These are phyloP conservation scores for Helicoverpa zea DNA, from an alignment of 1,140 invertebrate species.

Conservation along the genomic window DNA sequence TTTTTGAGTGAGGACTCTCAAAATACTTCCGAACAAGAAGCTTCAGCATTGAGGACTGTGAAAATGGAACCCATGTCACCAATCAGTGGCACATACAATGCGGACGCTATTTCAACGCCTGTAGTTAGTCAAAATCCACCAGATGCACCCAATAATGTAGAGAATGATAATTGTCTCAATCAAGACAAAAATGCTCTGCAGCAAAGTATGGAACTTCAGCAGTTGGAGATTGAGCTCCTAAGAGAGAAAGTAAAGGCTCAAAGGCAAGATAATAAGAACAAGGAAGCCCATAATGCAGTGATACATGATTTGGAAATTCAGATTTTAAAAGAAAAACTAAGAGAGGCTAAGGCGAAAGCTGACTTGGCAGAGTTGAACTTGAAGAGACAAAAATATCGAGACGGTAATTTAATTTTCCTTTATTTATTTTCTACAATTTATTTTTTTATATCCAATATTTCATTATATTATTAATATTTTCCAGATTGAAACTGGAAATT, in stretches of 20 bases:
- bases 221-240: conserved; percentile 3
- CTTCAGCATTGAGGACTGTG: background rate
- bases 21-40: background rate
- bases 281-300: background rate
- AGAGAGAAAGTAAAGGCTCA: background rate
- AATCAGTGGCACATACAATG: background rate
- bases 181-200: background rate
- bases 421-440: background rate
- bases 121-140: background rate
- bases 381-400: background rate
- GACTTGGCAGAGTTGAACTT: conserved; percentile 4
- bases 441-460: no score
- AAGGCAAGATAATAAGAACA: background rate
- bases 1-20: background rate
- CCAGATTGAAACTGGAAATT: no score
- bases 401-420: background rate
- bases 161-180: background rate
- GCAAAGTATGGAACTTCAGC: background rate
- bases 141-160: background rate
- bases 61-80: background rate
- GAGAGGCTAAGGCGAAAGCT: conserved; percentile 21
- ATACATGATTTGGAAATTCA: background rate
- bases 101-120: background rate
- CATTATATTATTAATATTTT: no score
- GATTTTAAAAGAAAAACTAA: conserved; percentile 4